These are phyloP conservation scores for Mobula hypostoma DNA, from an alignment of 2,113 vertebrate genomes.

Conservation along the genomic window DNA sequence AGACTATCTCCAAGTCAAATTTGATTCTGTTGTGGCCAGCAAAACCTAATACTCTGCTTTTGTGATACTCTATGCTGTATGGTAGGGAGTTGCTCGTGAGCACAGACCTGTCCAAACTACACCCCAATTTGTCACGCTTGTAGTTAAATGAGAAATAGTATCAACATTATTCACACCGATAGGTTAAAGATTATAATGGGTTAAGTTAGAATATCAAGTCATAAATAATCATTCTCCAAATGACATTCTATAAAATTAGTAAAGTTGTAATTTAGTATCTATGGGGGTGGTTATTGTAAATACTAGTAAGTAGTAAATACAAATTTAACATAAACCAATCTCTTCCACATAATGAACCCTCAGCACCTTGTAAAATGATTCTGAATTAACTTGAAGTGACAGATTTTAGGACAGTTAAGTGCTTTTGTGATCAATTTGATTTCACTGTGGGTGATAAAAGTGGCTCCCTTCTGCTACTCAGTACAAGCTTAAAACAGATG, in stretches of 20 bases:
- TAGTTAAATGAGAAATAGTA: not conserved
- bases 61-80: not conserved
- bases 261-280: not conserved
- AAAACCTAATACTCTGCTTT: not conserved
- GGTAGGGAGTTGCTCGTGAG: not conserved
- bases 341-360: too few relatives aligned
- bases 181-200: not conserved
- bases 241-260: not conserved
- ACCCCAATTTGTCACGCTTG: not conserved
- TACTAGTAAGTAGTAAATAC: not conserved
- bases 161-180: not conserved
- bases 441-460: conserved; percentile 57
- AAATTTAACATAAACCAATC: not conserved
- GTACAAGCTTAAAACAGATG: conserved; percentile 63
- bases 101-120: not conserved
- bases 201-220: not conserved
- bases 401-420: conserved; percentile 39
- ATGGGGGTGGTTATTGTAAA: not conserved
- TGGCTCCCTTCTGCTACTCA: conserved; percentile 52
- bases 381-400: conserved; percentile 15
- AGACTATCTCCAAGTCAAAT: not conserved
- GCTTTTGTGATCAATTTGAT: conserved; percentile 51
- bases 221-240: not conserved
- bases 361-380: not conserved
- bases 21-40: not conserved